Evolutionary conservation across 2,888 invertebrate species (phyloP).

Genomic region (Eupsilia transversa): DNA sequence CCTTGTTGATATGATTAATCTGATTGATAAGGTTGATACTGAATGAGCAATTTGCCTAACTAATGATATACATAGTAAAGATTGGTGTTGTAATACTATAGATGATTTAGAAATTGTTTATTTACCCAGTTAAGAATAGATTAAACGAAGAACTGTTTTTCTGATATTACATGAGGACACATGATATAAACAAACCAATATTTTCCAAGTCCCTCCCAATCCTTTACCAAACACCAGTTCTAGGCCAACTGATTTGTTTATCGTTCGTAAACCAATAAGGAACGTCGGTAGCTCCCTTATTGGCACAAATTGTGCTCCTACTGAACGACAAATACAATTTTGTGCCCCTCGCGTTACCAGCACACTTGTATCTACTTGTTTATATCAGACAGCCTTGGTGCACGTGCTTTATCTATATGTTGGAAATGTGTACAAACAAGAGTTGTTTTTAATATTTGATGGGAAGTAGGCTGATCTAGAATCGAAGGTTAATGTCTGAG

Average conservation of each 20-base stretch:
- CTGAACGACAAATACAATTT: constrained; percentile 63
- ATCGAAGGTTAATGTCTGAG: constrained; percentile 27
- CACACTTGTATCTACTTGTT: constrained; percentile 51
- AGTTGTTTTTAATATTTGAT: constrained; percentile 43
- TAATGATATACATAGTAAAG: constrained; percentile 13
- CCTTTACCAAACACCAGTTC: constrained; percentile 46
- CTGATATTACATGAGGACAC: not conserved
- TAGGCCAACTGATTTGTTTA: constrained; percentile 63
- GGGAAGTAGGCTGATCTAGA: constrained; percentile 36
- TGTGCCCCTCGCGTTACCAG: constrained; percentile 49
- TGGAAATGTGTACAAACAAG: constrained; percentile 37
- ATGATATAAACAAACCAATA: constrained; percentile 27
- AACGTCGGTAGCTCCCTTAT: constrained; percentile 51
- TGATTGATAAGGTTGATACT: constrained; percentile 27
- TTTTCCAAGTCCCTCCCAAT: constrained; percentile 30
- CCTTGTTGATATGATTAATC: constrained; percentile 49
- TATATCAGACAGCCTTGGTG: constrained; percentile 55
- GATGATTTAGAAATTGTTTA: not conserved
- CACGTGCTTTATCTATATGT: constrained; percentile 64
- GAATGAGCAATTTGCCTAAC: constrained; percentile 37
- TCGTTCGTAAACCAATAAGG: constrained; percentile 60
- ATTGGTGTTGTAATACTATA: constrained; percentile 2
- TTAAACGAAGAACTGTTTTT: not conserved
- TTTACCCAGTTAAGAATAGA: not conserved
- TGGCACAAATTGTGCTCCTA: constrained; percentile 61